phyloP scores from a whole-genome alignment of 2,888 invertebrate genomes.

The Miltochrista miniata region DNA sequence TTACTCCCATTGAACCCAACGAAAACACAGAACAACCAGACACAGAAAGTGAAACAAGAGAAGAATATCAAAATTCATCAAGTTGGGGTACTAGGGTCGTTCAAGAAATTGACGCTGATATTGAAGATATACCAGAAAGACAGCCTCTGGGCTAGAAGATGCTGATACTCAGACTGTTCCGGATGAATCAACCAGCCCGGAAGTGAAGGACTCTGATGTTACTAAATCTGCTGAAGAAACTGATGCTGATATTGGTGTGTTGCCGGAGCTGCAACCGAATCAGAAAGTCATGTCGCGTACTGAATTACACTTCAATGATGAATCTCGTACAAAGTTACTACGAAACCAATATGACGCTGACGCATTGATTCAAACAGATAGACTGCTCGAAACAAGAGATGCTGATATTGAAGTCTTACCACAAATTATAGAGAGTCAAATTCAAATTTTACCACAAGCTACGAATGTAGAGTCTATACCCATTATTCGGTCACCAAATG shows the following conservation, averaged over 20 bases:
- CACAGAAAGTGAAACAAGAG: background rate
- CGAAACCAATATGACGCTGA: background rate
- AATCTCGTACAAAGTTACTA: background rate
- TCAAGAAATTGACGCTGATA: constrained; percentile 7
- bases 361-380: background rate
- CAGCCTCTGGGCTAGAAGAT: background rate
- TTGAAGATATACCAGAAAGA: background rate
- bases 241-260: constrained; percentile 4
- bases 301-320: too few relatives aligned
- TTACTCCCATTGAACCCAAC: too few relatives aligned
- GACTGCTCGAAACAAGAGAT: background rate
- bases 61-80: background rate
- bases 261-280: background rate
- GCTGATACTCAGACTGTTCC: background rate
- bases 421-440: background rate
- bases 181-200: background rate
- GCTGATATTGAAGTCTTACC: background rate
- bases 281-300: too few relatives aligned
- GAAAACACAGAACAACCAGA: too few relatives aligned
- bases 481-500: background rate
- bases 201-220: background rate
- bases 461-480: too few relatives aligned
- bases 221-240: background rate
- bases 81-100: background rate
- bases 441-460: background rate